A percentile compares a stretch with the other conserved stretches of the same genome.
Evolutionary conservation across 2,113 vertebrate species (phyloP).

Genomic region (Phalacrocorax carbo): DNA sequence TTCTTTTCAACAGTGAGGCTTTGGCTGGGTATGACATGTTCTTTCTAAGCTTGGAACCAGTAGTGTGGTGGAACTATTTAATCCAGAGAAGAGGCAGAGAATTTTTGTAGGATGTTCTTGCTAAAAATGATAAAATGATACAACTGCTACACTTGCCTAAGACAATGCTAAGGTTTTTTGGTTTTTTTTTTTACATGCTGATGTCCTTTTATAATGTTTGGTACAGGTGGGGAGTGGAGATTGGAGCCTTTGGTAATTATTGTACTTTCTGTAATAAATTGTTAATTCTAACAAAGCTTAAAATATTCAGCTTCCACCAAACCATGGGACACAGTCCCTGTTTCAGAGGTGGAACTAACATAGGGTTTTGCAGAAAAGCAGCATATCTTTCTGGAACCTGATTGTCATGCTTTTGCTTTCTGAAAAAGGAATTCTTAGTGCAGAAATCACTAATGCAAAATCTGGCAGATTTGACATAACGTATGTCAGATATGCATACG

Average conservation of each 20-base stretch:
- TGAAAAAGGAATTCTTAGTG: background rate
- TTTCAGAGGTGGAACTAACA: background rate
- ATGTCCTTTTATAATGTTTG: background rate
- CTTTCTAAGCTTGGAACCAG: background rate
- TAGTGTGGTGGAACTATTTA: background rate
- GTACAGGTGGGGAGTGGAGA: background rate
- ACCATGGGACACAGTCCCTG: background rate
- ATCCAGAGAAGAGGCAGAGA: background rate
- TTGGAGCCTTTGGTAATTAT: background rate
- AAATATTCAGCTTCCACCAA: background rate
- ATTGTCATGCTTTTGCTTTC: background rate
- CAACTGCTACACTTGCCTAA: no score
- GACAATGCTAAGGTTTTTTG: no score
- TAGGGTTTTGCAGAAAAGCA: background rate
- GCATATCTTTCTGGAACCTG: background rate
- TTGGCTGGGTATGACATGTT: background rate
- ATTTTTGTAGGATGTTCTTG: background rate
- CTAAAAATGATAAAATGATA: background rate
- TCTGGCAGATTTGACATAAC: background rate
- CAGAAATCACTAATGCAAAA: background rate
- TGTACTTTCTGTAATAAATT: background rate
- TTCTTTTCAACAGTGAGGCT: background rate
- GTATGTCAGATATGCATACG: background rate
- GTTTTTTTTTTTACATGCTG: background rate
- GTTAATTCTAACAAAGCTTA: background rate